These are phyloP conservation scores for Magallana ariakensis DNA, from an alignment of 1,140 invertebrate species.

Conservation along the genomic window DNA sequence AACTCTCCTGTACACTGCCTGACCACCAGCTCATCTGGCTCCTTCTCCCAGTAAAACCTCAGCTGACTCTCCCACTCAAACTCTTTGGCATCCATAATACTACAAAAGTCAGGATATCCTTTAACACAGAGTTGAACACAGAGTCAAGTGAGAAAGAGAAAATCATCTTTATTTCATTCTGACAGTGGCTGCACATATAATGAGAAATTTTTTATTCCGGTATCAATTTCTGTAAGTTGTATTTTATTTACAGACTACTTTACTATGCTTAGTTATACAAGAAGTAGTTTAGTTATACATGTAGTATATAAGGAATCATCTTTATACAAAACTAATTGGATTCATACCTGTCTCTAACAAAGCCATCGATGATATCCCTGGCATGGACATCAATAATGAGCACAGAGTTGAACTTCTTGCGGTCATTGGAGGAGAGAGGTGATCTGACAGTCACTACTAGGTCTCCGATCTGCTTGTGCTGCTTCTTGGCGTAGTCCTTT, in stretches of 20 bases:
- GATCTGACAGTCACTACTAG: slow-evolving; percentile 87
- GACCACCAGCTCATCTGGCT: slow-evolving; percentile 89
- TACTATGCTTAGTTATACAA: no score
- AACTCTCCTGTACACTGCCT: slow-evolving; percentile 92
- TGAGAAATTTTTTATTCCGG: no score
- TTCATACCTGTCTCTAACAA: slow-evolving; percentile 86
- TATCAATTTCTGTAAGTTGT: no score
- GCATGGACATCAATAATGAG: slow-evolving; percentile 94
- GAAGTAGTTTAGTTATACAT: no score
- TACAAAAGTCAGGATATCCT: slow-evolving; percentile 72
- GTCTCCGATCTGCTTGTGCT: slow-evolving; percentile 91
- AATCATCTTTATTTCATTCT: no score
- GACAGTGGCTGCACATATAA: no score
- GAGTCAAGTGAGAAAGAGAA: no score
- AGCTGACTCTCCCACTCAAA: slow-evolving; percentile 96
- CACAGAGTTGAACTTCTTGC: slow-evolving; percentile 92
- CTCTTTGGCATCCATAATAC: slow-evolving; percentile 89
- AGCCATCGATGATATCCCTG: slow-evolving; percentile 91
- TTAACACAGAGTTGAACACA: background rate
- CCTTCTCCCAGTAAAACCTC: slow-evolving; percentile 93
- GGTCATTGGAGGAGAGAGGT: slow-evolving; percentile 88
- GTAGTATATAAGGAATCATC: no score
- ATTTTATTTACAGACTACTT: no score
- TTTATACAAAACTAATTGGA: no score
- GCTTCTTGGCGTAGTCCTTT: slow-evolving; percentile 91